A percentile compares a stretch with the other conserved stretches of the same genome.
Conservation (phyloP, 2,113 vertebrate genomes). For the Burhinus oedicnemus region DNA sequence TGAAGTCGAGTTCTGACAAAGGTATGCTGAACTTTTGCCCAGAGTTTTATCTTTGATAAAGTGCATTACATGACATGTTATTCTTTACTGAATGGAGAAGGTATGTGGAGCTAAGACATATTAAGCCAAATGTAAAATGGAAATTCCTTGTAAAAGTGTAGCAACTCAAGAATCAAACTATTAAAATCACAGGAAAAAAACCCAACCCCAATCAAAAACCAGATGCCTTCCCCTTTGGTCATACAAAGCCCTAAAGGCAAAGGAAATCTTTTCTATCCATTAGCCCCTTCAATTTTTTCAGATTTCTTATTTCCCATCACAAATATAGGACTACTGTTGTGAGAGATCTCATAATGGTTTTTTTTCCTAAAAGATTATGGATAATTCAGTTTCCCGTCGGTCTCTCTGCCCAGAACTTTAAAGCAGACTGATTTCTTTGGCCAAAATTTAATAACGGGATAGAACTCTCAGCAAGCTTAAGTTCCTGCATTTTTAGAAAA, state of each 20-base stretch:
- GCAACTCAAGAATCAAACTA: background rate
- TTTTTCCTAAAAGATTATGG: background rate
- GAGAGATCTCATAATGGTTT: background rate
- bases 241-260: background rate
- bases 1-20: background rate
- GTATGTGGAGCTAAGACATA: background rate
- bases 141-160: background rate
- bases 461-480: background rate
- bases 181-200: background rate
- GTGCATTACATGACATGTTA: background rate
- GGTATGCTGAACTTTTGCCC: background rate
- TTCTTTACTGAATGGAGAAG: background rate
- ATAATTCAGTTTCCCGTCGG: background rate
- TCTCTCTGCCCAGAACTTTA: background rate
- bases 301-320: background rate
- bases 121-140: background rate
- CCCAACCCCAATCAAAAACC: background rate
- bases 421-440: background rate
- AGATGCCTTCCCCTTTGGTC: background rate
- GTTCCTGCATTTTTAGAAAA: background rate
- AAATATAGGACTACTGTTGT: fast-evolving
- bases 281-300: background rate
- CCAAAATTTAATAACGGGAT: background rate
- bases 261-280: background rate
- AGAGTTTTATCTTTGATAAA: background rate